Conservation (phyloP, 2,113 vertebrate genomes). For the Caranx ignobilis region DNA sequence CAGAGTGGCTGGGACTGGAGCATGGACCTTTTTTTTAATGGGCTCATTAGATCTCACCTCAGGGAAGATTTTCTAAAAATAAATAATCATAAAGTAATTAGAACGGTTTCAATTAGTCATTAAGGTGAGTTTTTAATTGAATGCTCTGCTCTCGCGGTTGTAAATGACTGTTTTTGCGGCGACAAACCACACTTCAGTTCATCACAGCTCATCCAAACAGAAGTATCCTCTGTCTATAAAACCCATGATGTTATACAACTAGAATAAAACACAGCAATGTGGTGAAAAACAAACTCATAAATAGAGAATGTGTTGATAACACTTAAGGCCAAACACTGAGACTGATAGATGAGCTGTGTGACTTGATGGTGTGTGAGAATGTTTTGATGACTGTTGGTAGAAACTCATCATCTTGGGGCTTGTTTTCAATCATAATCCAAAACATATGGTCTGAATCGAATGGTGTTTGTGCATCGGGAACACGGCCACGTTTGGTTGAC, state of each 20-base stretch:
- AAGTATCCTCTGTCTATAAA: neutral
- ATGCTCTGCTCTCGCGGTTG: neutral
- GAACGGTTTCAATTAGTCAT: conserved; percentile 20
- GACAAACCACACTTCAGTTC: neutral
- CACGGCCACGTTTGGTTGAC: too few relatives aligned
- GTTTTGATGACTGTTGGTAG: neutral
- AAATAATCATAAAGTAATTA: conserved; percentile 37
- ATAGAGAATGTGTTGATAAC: too few relatives aligned
- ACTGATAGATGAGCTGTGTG: neutral
- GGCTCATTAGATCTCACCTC: conserved; percentile 38
- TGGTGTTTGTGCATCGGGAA: too few relatives aligned
- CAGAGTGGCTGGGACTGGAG: conserved; percentile 24
- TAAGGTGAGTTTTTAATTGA: conserved; percentile 10
- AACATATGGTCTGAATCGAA: too few relatives aligned
- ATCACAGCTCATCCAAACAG: neutral
- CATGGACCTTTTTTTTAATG: conserved; percentile 33
- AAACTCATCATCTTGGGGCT: neutral
- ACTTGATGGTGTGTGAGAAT: neutral
- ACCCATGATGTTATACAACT: neutral
- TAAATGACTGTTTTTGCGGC: neutral
- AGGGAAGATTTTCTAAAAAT: conserved; percentile 28
- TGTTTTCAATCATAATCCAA: too few relatives aligned
- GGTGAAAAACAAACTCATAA: neutral
- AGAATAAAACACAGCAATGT: neutral
- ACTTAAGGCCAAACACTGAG: neutral